phyloP scores from a whole-genome alignment of 2,888 invertebrate genomes.

The Cerastis rubricosa region DNA sequence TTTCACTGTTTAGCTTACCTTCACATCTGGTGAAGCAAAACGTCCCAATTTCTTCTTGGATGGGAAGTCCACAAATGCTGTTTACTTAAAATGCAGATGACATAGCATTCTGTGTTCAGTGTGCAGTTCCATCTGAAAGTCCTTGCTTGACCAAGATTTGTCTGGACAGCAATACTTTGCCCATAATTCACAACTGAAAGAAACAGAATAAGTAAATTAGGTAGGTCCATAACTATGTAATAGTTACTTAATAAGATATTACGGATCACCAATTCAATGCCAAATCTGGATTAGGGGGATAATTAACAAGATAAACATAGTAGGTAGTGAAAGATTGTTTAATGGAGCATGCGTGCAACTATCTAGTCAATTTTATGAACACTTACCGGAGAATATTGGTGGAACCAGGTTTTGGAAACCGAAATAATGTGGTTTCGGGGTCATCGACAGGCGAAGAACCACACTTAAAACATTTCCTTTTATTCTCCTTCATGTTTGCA shows the following conservation, averaged over 20 bases:
- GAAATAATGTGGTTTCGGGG: too few relatives aligned
- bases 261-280: constrained; percentile 5
- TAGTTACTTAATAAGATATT: not conserved
- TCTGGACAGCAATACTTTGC: constrained; percentile 10
- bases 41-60: constrained; percentile 9
- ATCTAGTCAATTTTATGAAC: too few relatives aligned
- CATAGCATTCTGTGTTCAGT: constrained; percentile 21
- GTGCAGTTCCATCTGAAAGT: constrained; percentile 13
- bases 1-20: not conserved
- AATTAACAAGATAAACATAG: not conserved
- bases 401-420: too few relatives aligned
- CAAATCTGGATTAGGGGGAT: not conserved
- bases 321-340: not conserved
- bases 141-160: constrained; percentile 1
- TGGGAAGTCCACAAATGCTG: constrained; percentile 12
- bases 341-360: not conserved
- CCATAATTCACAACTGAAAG: constrained; percentile 13
- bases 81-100: constrained; percentile 11
- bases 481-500: too few relatives aligned
- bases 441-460: too few relatives aligned
- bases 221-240: not conserved
- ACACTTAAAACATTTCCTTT: too few relatives aligned
- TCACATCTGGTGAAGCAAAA: constrained; percentile 14
- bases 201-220: not conserved
- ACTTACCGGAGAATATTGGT: too few relatives aligned